A percentile compares a stretch with the other conserved stretches of the same genome.
phyloP scores from a whole-genome alignment of 2,888 invertebrate species.

The Entomobrya proxima region DNA sequence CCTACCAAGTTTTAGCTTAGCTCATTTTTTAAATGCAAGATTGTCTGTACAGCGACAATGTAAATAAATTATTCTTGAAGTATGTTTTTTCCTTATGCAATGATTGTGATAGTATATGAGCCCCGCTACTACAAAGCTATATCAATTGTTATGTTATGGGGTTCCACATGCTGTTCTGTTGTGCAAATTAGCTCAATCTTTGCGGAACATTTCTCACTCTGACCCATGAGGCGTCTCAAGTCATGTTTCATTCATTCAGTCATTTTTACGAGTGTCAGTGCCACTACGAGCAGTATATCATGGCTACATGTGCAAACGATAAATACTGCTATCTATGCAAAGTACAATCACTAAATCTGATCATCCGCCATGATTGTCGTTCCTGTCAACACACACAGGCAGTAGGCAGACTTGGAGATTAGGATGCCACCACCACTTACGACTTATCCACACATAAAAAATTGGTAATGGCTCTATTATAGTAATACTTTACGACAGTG shows the following conservation, averaged over 20 bases:
- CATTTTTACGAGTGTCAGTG: not conserved
- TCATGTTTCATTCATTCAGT: not conserved
- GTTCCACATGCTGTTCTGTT: constrained; percentile 6
- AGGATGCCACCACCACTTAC: not conserved
- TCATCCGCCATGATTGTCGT: not conserved
- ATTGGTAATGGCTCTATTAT: not conserved
- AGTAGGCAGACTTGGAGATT: not conserved
- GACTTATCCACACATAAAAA: not conserved
- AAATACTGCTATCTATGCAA: not conserved
- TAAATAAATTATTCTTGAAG: constrained; percentile 12
- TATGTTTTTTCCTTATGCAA: constrained; percentile 46
- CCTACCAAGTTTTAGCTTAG: not conserved
- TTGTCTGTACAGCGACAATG: not conserved
- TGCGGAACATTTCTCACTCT: not conserved
- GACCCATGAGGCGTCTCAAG: constrained; percentile 1
- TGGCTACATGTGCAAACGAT: constrained; percentile 18
- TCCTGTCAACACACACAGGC: not conserved
- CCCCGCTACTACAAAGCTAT: not conserved
- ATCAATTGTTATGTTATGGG: not conserved
- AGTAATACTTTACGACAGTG: not conserved
- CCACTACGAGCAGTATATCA: not conserved
- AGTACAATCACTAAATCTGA: not conserved
- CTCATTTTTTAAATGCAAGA: constrained; percentile 39
- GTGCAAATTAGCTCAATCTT: not conserved
- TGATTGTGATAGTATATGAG: not conserved